Conservation (phyloP, 37 sponge, comb jelly and placozoan genomes). For the Chondrilla cf. caribensis region DNA sequence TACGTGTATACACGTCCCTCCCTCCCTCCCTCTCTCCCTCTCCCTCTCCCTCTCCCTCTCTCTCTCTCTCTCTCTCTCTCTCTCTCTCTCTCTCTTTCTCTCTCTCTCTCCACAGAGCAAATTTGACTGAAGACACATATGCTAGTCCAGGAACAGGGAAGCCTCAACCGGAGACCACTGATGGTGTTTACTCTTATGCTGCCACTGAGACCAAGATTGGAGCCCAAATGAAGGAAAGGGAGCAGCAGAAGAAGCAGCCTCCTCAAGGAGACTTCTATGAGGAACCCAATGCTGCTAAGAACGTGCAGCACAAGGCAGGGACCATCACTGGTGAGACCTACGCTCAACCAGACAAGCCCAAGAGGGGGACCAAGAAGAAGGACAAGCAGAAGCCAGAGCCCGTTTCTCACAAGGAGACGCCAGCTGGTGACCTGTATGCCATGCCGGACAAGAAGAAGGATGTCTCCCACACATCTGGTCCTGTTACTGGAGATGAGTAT, state of each 20-base stretch:
- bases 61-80: too few relatives aligned
- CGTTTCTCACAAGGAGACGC: neutral
- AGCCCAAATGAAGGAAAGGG: neutral
- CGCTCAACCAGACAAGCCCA: constrained; percentile 20
- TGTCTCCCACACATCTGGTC: neutral
- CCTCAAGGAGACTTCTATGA: neutral
- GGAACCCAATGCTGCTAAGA: neutral
- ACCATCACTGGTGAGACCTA: neutral
- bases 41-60: too few relatives aligned
- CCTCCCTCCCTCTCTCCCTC: too few relatives aligned
- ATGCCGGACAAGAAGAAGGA: constrained; percentile 4
- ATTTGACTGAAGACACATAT: too few relatives aligned
- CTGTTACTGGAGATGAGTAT: constrained; percentile 13
- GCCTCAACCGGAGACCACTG: too few relatives aligned
- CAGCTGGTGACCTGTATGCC: constrained; percentile 22
- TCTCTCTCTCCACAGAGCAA: too few relatives aligned
- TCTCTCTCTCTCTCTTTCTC: too few relatives aligned
- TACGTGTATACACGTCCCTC: too few relatives aligned
- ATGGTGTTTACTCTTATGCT: constrained; percentile 11
- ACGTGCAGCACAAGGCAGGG: neutral
- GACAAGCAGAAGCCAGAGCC: neutral
- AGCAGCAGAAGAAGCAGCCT: neutral
- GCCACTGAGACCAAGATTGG: constrained; percentile 2
- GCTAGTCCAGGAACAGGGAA: too few relatives aligned
- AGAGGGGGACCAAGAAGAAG: neutral